Percentiles rank a stretch among this genome's conserved stretches.
phyloP scores from a whole-genome alignment of 2,113 vertebrate species.

The Amphiprion percula region DNA sequence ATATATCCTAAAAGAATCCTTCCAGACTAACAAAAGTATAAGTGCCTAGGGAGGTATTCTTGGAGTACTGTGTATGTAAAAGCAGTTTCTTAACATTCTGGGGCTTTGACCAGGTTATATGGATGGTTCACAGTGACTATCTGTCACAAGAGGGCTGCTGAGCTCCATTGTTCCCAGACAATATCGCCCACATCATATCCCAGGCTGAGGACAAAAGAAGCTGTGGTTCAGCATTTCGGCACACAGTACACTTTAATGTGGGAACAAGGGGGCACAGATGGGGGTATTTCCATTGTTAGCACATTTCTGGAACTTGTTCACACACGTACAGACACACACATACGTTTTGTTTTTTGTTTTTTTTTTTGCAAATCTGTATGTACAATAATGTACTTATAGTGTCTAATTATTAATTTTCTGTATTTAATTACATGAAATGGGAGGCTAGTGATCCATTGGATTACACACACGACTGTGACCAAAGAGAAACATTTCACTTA shows the following conservation, averaged over 20 bases:
- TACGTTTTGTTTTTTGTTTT: too few species aligned
- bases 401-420: too few species aligned
- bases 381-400: too few species aligned
- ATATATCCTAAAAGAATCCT: too few species aligned
- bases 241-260: slow-evolving; percentile 52
- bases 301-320: slow-evolving; percentile 45
- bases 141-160: slow-evolving; percentile 24
- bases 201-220: slow-evolving; percentile 67
- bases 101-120: slow-evolving; percentile 22
- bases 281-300: slow-evolving; percentile 47
- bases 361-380: too few species aligned
- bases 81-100: slow-evolving; percentile 16
- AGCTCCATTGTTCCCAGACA: slow-evolving; percentile 59
- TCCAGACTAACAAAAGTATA: too few species aligned
- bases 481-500: too few species aligned
- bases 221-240: slow-evolving; percentile 66
- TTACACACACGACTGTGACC: too few species aligned
- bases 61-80: not conserved
- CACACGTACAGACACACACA: too few species aligned
- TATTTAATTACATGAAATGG: too few species aligned
- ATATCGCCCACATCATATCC: slow-evolving; percentile 61
- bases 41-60: not conserved
- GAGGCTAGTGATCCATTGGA: too few species aligned
- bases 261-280: slow-evolving; percentile 30
- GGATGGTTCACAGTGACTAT: slow-evolving; percentile 30